These are phyloP conservation scores for Asarcornis scutulata DNA, from an alignment of 2,113 vertebrate species.

Conservation along the genomic window DNA sequence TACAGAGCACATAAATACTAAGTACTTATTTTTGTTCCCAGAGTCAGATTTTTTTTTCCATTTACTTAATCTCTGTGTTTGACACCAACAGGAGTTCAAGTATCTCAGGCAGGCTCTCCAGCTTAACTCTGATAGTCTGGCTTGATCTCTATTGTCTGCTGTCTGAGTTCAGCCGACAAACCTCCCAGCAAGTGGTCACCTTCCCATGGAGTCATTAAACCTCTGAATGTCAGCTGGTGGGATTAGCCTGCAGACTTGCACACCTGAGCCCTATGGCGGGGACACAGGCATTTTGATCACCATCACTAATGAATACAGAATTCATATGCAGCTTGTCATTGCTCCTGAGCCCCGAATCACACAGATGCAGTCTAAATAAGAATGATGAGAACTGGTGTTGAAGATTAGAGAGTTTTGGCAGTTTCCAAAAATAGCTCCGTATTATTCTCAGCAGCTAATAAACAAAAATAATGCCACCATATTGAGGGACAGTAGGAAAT, in stretches of 20 bases:
- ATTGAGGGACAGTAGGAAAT: constrained; percentile 4
- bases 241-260: constrained; percentile 74
- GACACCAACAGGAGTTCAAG: constrained; percentile 70
- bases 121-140: constrained; percentile 67
- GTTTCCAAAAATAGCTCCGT: constrained; percentile 28
- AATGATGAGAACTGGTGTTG: constrained; percentile 56
- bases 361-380: constrained; percentile 64
- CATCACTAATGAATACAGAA: constrained; percentile 78
- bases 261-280: constrained; percentile 81
- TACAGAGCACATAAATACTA: constrained; percentile 2
- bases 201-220: constrained; percentile 77
- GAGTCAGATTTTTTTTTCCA: background rate
- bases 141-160: constrained; percentile 79
- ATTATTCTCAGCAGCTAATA: background rate
- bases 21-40: constrained; percentile 30
- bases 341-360: constrained; percentile 51
- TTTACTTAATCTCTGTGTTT: constrained; percentile 68
- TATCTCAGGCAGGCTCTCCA: constrained; percentile 66
- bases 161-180: constrained; percentile 47
- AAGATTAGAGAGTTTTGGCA: constrained; percentile 74
- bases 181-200: constrained; percentile 77
- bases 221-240: constrained; percentile 76
- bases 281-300: constrained; percentile 75
- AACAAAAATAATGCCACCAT: background rate
- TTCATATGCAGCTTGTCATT: constrained; percentile 81